A percentile compares a stretch with the other conserved stretches of the same genome.
These are phyloP conservation scores for Taenioides sp. DNA, from an alignment of 2,797 vertebrate species.

Conservation along the genomic window DNA sequence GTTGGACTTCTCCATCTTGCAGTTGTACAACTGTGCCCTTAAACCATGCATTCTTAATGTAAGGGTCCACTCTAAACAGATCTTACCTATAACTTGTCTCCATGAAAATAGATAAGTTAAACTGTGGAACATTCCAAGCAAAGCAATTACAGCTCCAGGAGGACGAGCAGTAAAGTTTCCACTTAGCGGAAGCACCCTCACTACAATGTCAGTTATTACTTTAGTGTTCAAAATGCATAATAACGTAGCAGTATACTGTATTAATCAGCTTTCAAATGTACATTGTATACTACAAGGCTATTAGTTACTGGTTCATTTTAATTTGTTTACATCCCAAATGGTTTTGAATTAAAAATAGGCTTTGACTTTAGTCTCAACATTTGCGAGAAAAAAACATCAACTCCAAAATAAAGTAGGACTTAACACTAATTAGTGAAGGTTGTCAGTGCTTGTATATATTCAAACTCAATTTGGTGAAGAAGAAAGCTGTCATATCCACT, in stretches of 20 bases:
- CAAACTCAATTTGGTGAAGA: not conserved
- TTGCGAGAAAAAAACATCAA: not conserved
- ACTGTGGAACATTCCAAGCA: too few relatives aligned
- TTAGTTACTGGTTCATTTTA: not conserved
- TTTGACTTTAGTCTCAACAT: not conserved
- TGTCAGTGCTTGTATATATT: not conserved
- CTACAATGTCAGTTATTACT: not conserved
- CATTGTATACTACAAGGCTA: not conserved
- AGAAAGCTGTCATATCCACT: slow-evolving; percentile 1
- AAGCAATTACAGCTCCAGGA: too few relatives aligned
- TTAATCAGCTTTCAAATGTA: not conserved
- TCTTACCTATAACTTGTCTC: too few relatives aligned
- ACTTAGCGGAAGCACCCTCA: too few relatives aligned
- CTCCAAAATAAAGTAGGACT: not conserved
- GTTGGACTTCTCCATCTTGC: too few relatives aligned
- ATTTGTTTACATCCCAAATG: not conserved
- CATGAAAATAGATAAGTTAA: too few relatives aligned
- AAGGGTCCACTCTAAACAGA: too few relatives aligned
- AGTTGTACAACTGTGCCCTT: too few relatives aligned
- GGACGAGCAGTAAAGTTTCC: too few relatives aligned
- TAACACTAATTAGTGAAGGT: not conserved
- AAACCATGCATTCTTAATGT: too few relatives aligned
- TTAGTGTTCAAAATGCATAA: not conserved
- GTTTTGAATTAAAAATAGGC: not conserved
- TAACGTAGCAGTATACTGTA: not conserved